Conservation (phyloP, 1,140 invertebrate species). For the Pseudomyrmex sp. region DNA sequence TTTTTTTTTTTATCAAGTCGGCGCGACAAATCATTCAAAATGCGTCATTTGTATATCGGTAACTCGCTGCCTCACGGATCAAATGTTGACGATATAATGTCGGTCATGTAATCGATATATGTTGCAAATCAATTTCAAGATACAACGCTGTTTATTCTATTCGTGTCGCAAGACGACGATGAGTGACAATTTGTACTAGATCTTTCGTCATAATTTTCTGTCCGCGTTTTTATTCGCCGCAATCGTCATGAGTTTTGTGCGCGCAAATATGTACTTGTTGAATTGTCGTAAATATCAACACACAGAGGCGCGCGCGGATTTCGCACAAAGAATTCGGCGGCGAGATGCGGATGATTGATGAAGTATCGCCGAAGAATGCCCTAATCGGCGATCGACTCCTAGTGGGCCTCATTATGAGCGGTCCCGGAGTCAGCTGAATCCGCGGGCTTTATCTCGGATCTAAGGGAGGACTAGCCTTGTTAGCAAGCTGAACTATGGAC, state of each 20-base stretch:
- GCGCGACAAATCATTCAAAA: slow-evolving; percentile 31
- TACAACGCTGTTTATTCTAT: neutral
- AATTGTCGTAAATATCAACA: slow-evolving; percentile 28
- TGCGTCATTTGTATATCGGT: neutral
- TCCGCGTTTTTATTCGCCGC: neutral
- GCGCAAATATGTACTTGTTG: neutral
- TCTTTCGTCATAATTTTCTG: neutral
- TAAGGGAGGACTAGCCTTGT: slow-evolving; percentile 75
- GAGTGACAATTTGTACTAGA: too few species aligned
- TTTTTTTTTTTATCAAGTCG: slow-evolving; percentile 9
- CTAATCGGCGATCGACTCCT: slow-evolving; percentile 78
- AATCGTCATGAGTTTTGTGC: neutral
- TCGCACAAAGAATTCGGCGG: slow-evolving; percentile 65
- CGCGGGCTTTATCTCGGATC: slow-evolving; percentile 75
- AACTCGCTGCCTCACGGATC: slow-evolving; percentile 9
- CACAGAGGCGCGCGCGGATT: slow-evolving; percentile 36
- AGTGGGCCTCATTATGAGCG: slow-evolving; percentile 77
- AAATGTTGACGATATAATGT: neutral
- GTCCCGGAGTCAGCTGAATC: slow-evolving; percentile 69
- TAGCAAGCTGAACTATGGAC: slow-evolving; percentile 80
- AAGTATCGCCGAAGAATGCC: slow-evolving; percentile 76
- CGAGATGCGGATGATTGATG: slow-evolving; percentile 76
- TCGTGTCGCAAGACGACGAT: neutral
- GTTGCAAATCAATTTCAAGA: neutral
- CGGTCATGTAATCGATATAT: too few species aligned